Percentiles rank a stretch among this genome's conserved stretches.
Evolutionary conservation across 2,113 vertebrate species (phyloP).

Genomic region (Sander lucioperca): DNA sequence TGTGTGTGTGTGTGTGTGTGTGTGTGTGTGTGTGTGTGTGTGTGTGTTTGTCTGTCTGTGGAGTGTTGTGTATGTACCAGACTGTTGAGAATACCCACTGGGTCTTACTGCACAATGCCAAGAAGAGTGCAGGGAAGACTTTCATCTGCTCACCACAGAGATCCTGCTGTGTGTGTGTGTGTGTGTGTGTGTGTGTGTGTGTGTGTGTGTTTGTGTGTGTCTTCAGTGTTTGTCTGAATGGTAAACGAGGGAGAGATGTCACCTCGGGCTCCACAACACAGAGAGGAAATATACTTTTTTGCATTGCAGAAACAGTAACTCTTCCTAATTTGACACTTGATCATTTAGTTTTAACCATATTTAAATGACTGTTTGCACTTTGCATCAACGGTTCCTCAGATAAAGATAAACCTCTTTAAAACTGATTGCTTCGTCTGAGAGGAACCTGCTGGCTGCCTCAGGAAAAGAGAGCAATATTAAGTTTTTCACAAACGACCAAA

Average conservation of each 20-base stretch:
- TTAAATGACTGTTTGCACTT: constrained; percentile 58
- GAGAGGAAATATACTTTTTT: constrained; percentile 3
- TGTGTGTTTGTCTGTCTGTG: constrained; percentile 56
- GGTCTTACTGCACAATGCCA: constrained; percentile 68
- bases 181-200: not conserved
- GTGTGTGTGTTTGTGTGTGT: not conserved
- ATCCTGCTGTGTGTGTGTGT: constrained; percentile 49
- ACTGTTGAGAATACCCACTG: constrained; percentile 64
- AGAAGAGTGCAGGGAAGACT: constrained; percentile 71
- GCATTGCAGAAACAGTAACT: constrained; percentile 15
- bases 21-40: constrained; percentile 28
- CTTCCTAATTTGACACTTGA: constrained; percentile 53
- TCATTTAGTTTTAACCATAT: constrained; percentile 46
- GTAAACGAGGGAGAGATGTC: constrained; percentile 48
- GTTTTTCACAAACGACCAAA: constrained; percentile 54
- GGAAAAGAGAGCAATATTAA: constrained; percentile 52
- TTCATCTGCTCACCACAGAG: constrained; percentile 73
- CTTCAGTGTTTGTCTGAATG: constrained; percentile 22
- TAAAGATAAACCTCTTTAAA: constrained; percentile 53
- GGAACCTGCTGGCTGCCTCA: constrained; percentile 58
- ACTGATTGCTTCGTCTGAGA: constrained; percentile 42
- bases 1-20: not conserved
- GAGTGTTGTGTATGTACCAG: constrained; percentile 48
- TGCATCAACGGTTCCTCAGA: constrained; percentile 43
- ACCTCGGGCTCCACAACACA: constrained; percentile 51